These are phyloP conservation scores for Tachysurus vachellii DNA, from an alignment of 2,113 vertebrate species.

Conservation along the genomic window DNA sequence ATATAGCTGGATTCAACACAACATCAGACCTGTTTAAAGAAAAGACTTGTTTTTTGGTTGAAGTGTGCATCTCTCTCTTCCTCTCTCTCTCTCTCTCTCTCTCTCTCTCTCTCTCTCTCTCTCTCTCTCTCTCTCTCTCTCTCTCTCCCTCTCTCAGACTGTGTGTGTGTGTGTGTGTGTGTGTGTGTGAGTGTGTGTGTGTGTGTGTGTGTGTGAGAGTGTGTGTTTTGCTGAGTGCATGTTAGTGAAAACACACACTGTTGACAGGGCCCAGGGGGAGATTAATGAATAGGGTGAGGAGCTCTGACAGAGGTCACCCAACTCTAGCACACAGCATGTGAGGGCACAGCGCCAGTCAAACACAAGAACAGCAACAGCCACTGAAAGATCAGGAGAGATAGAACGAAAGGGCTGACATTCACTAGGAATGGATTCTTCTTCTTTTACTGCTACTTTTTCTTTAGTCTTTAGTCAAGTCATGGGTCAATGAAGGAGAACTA, in stretches of 20 bases:
- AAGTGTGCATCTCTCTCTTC: too few relatives aligned
- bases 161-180: conserved; percentile 8
- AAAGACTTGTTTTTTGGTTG: background rate
- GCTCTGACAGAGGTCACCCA: conserved; percentile 57
- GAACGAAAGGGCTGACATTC: background rate
- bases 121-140: too few relatives aligned
- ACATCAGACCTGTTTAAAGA: background rate
- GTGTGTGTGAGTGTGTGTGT: background rate
- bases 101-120: background rate
- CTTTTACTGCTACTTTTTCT: background rate
- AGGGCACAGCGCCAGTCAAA: conserved; percentile 46
- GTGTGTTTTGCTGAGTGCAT: conserved; percentile 32
- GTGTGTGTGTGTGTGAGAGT: conserved; percentile 8
- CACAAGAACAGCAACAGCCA: conserved; percentile 27
- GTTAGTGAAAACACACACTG: conserved; percentile 33
- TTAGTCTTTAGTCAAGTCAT: background rate
- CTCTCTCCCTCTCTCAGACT: background rate
- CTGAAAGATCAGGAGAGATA: conserved; percentile 43
- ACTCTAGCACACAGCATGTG: conserved; percentile 44
- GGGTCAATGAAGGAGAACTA: background rate
- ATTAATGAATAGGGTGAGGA: conserved; percentile 63
- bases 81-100: too few relatives aligned
- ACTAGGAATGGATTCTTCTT: background rate
- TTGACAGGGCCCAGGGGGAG: conserved; percentile 54
- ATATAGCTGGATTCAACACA: background rate